Evolutionary conservation across 2,888 invertebrate species (phyloP).

Genomic region (Rhopalosiphum nymphaeae): DNA sequence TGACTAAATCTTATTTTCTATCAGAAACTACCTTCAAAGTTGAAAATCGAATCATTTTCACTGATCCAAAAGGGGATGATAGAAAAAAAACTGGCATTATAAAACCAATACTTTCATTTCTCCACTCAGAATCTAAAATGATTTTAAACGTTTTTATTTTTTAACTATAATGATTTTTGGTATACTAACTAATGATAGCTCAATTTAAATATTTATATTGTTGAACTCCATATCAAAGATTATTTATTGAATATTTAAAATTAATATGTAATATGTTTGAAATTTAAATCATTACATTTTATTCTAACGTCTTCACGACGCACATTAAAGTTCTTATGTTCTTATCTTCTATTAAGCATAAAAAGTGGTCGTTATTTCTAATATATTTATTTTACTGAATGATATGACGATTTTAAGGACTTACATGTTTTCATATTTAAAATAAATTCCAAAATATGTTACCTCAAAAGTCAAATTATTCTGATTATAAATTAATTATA

Average conservation of each 20-base stretch:
- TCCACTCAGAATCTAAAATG: background rate
- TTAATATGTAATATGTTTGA: background rate
- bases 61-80: background rate
- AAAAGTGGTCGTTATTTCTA: background rate
- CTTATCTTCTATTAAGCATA: no score
- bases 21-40: background rate
- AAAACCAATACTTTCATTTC: background rate
- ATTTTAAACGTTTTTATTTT: background rate
- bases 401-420: background rate
- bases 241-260: background rate
- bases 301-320: background rate
- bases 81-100: background rate
- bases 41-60: background rate
- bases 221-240: background rate
- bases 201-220: background rate
- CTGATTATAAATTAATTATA: background rate
- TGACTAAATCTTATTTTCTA: background rate
- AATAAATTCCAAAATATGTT: background rate
- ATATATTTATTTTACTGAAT: background rate
- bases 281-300: background rate
- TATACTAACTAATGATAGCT: no score
- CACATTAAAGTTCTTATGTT: background rate
- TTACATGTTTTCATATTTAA: background rate
- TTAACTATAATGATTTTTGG: no score
- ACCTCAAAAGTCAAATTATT: background rate